Base-by-base conservation (phyloP, 2,888 invertebrate species). In the Lasioglossum villosulum region DNA sequence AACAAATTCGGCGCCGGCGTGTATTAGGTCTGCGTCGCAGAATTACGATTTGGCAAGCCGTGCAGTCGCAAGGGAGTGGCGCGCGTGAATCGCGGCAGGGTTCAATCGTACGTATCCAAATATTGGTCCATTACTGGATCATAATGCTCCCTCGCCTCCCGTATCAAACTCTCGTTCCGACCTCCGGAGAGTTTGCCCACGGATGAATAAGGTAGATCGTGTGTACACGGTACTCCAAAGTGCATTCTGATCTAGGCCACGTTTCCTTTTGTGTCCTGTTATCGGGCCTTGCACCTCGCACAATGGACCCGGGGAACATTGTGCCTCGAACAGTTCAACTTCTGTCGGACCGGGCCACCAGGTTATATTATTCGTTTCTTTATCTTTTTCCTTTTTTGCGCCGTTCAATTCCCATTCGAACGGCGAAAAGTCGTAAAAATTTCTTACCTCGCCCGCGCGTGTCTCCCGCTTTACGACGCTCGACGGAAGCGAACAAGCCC, bases 91-190 rank as follows among this genome's bases (percentile, higher is more conserved):
- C 90, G 90, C 76, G 84, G 79, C 77, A 84, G 86, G 88, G 84
- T 86, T 87, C 90, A 84, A 76, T 84, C 87, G 90, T 91, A 84
- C 89, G 89, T 91, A 91, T 88, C 87, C 94, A 94, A 94, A 94
- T 94, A 94, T 94, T 94, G 93, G 93, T 90, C 94, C 90, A 94
- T 94, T 93, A 93, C 90, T 90, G 82, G 90, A 93, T 92, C 91
- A 93, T 93, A 94, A 93, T 93, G 91, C 88, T 90, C 89, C 89
- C 90, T 86, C 90, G 80, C 90, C 86, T 88, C 77, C 78, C 76
- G 75, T 85, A 88, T 86, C 79, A 77, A 79, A 83, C 90, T 87
- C 87, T 79, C 88, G 78, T 87, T 76, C 88, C 77, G 72, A 77
- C 76, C 84, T 84, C 59, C 76, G 66, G 77, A 82, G 87, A 87